Percentiles rank a stretch among this genome's conserved stretches.
These are phyloP conservation scores for Mormyrops attenuatus DNA, from an alignment of 2,797 vertebrate species.

Conservation along the genomic window DNA sequence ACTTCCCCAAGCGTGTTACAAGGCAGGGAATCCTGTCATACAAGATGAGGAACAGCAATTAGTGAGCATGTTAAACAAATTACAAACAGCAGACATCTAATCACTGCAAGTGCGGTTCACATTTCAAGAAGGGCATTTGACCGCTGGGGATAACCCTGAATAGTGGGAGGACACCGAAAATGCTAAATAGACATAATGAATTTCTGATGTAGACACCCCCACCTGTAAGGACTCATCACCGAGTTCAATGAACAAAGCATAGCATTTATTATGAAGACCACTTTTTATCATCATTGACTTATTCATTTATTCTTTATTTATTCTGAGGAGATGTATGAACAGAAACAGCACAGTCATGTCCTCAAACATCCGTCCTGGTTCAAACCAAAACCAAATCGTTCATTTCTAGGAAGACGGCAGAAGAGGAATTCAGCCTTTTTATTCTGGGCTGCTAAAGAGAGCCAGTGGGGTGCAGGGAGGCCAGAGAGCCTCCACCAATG, in stretches of 20 bases:
- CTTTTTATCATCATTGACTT: not conserved
- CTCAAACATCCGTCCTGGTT: not conserved
- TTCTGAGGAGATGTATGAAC: not conserved
- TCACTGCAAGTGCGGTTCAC: constrained; percentile 15
- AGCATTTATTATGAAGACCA: not conserved
- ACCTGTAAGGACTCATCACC: not conserved
- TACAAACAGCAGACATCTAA: constrained; percentile 4
- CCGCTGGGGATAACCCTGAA: not conserved
- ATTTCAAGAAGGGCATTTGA: not conserved
- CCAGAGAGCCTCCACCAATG: not conserved
- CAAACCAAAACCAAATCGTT: not conserved
- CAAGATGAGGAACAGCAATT: constrained; percentile 15
- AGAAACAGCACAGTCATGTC: not conserved
- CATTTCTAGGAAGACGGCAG: not conserved
- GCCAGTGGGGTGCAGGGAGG: not conserved
- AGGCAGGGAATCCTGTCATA: not conserved
- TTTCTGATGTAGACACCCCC: not conserved
- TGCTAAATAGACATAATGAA: not conserved
- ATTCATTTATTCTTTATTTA: not conserved
- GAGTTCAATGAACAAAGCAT: not conserved
- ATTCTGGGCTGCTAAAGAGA: not conserved
- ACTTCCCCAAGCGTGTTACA: constrained; percentile 34
- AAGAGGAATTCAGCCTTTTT: not conserved
- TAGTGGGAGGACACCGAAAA: not conserved
- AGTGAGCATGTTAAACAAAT: constrained; percentile 27